Conservation (phyloP, 1,140 invertebrate species). For the Drosophila equinoxialis region DNA sequence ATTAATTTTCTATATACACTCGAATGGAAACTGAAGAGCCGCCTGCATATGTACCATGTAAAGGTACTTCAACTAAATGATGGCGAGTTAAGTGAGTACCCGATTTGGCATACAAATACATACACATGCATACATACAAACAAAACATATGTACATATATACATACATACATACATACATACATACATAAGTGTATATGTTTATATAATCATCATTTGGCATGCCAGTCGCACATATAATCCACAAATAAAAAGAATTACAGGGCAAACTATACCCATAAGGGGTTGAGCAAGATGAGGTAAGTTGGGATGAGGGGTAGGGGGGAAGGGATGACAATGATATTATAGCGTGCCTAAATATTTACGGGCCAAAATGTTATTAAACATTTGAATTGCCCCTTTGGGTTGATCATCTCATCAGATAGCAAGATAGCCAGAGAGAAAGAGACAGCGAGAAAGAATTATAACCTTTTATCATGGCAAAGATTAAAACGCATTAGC, state of each 20-base stretch:
- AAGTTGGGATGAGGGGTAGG: background rate
- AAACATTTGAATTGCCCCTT: constrained; percentile 36
- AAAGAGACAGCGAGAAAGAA: background rate
- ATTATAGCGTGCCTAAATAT: constrained; percentile 49
- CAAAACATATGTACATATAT: background rate
- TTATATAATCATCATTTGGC: constrained; percentile 49
- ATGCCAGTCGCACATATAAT: constrained; percentile 44
- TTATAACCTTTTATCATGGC: background rate
- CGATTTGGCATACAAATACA: too few relatives aligned
- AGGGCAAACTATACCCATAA: background rate
- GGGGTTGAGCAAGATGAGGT: too few relatives aligned
- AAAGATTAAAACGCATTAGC: background rate
- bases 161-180: background rate
- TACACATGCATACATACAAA: background rate
- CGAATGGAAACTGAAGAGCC: constrained; percentile 61
- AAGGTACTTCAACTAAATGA: constrained; percentile 20
- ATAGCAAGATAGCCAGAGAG: background rate
- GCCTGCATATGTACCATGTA: constrained; percentile 26
- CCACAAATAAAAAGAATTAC: constrained; percentile 9
- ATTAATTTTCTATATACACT: constrained; percentile 65
- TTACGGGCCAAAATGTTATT: constrained; percentile 9
- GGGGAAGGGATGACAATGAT: constrained; percentile 27
- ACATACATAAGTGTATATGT: background rate
- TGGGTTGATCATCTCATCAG: background rate
- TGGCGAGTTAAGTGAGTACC: constrained; percentile 12